Percentiles rank a stretch among this genome's conserved stretches.
phyloP scores from a whole-genome alignment of 2,113 vertebrate species.

The Aldabrachelys gigantea region DNA sequence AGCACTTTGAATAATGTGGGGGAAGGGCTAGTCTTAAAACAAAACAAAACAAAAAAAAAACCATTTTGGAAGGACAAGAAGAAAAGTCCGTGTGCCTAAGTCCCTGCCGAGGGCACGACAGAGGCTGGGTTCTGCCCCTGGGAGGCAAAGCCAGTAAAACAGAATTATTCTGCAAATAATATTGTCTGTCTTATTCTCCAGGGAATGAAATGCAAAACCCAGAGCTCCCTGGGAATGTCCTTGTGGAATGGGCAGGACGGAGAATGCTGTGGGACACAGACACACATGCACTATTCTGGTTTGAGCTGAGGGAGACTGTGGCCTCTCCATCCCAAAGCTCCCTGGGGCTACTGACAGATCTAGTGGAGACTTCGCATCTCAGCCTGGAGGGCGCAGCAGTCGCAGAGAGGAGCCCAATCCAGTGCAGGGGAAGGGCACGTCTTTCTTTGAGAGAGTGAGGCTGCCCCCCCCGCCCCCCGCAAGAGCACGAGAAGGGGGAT shows the following conservation, averaged over 20 bases:
- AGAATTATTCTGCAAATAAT: neutral
- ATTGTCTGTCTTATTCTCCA: neutral
- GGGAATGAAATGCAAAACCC: neutral
- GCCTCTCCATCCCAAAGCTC: neutral
- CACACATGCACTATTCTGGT: neutral
- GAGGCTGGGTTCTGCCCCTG: too few relatives aligned
- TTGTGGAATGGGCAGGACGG: neutral
- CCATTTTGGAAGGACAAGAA: neutral
- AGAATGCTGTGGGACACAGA: neutral
- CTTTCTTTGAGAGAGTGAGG: neutral
- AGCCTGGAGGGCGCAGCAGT: neutral
- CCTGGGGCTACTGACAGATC: neutral
- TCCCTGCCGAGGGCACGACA: neutral
- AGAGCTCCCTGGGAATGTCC: neutral
- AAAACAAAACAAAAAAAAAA: too few relatives aligned
- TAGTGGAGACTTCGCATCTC: too few relatives aligned
- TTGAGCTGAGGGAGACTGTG: too few relatives aligned
- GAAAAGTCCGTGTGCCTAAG: neutral
- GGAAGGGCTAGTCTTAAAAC: neutral
- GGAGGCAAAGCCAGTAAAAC: neutral
- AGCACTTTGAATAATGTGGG: too few relatives aligned
- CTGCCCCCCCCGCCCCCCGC: neutral
- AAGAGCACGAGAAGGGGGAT: neutral
- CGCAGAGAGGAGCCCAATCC: neutral
- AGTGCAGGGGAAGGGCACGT: neutral